Conservation (phyloP, 2,888 invertebrate genomes). For the Branchellion lobata region DNA sequence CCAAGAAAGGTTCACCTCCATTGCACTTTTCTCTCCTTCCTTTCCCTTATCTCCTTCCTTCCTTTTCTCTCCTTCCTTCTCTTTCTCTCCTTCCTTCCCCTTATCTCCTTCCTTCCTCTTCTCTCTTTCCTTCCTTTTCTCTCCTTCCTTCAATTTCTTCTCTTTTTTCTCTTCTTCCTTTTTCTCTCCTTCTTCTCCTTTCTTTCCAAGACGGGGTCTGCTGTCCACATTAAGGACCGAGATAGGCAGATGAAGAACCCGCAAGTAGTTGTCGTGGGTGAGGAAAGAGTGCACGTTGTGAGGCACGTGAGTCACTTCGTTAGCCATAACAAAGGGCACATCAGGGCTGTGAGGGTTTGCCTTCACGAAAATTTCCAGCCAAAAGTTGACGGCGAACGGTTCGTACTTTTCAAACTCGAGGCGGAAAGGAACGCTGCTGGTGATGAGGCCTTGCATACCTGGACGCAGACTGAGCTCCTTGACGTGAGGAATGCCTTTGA, state of each 20-base stretch:
- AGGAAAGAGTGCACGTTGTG: background rate
- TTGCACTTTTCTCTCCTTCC: too few relatives aligned
- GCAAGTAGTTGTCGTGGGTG: background rate
- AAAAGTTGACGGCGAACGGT: background rate
- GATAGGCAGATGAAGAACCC: background rate
- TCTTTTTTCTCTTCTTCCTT: too few relatives aligned
- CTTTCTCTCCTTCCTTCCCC: too few relatives aligned
- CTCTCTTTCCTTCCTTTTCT: too few relatives aligned
- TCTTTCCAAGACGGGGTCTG: too few relatives aligned
- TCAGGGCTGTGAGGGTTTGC: background rate
- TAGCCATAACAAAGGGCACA: background rate
- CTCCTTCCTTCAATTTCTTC: too few relatives aligned
- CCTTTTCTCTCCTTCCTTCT: too few relatives aligned
- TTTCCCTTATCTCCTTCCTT: too few relatives aligned
- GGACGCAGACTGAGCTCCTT: background rate
- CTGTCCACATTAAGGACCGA: background rate
- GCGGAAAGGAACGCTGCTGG: background rate
- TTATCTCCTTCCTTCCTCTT: too few relatives aligned
- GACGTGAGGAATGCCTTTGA: too few relatives aligned
- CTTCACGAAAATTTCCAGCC: constrained; percentile 10
- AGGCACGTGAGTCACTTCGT: background rate
- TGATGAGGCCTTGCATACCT: background rate
- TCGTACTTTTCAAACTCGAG: background rate
- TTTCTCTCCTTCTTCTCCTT: too few relatives aligned
- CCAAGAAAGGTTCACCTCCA: too few relatives aligned